Base-by-base conservation (phyloP, 1,140 invertebrate species). In the Halictus rubicundus region DNA sequence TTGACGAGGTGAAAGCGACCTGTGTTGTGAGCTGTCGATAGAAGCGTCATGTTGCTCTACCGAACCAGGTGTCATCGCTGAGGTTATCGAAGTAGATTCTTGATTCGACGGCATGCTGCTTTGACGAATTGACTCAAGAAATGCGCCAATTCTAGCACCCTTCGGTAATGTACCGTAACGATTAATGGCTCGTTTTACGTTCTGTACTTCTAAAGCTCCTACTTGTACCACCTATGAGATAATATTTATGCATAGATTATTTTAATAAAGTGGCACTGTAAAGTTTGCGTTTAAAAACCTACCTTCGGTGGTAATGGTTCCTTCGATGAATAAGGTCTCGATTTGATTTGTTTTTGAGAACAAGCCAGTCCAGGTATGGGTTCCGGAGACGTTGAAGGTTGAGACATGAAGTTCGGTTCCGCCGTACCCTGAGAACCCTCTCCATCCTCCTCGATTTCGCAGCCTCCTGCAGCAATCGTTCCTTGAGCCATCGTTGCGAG, bases 141-240 rank as follows among this genome's bases (percentile, higher is more conserved):
- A 99, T 0, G 98, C 98, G 16, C 98, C 98, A 84, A 99, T 99
- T 49, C 98, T 94, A 19, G 98, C 97, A 65, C 97, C 98, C 93
- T 99, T 99, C 0, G 98, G 98, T 77, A 98, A 90, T 16, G 99
- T 99, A 8, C 98, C 98, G 91, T 99, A 99, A n/a, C 98, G 95
- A 93, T 98, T 99, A 73, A 99, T 99, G 9, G 98, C 98, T 84
- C 97, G 96, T 89, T 98, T 97, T 71, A 99, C 98, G 94, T 99
- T 99, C 92, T 99, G 97, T 82, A 99, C 98, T 93, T 99, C 98
- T 78, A 99, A 94, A 21, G 98, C 97, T 81, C 97, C 97, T 71
- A 98, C 97, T 90, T 95, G 95, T 25, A 97, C 95, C 82, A 95
- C 94, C 92, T 95, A 92, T 81, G 94, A 81, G 93, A 91, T 65